Evolutionary conservation across 2,888 invertebrate species (phyloP).

Genomic region (Halocaridina rubra): DNA sequence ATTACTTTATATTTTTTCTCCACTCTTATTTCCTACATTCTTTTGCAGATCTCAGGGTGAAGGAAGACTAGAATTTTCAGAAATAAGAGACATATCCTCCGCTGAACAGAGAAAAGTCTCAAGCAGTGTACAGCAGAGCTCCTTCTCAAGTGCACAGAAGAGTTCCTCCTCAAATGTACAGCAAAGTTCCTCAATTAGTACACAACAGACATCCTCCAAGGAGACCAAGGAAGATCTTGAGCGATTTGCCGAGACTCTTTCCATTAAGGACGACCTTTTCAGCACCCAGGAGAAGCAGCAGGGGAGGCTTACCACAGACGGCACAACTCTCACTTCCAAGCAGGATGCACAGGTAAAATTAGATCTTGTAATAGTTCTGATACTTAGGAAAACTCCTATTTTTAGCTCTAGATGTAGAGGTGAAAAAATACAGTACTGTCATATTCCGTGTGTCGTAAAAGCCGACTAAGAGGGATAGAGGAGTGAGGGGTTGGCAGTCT

Average conservation of each 20-base stretch:
- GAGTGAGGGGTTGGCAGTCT: too few species aligned
- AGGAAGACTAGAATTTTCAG: conserved; percentile 26
- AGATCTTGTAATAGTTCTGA: too few species aligned
- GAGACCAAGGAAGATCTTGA: conserved; percentile 37
- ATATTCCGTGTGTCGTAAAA: too few species aligned
- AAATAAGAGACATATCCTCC: conserved; percentile 11
- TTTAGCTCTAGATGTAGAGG: not conserved
- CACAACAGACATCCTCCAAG: not conserved
- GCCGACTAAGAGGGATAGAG: too few species aligned
- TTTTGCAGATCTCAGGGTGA: conserved; percentile 10
- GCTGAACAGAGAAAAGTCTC: conserved; percentile 11
- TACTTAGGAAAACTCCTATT: not conserved
- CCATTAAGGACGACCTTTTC: conserved; percentile 43
- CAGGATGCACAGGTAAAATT: conserved; percentile 38
- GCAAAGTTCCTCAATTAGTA: not conserved
- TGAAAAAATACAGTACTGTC: too few species aligned
- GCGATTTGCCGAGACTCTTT: conserved; percentile 37
- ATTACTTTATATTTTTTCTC: too few species aligned
- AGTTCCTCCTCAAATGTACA: conserved; percentile 36
- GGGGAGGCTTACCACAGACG: conserved; percentile 28
- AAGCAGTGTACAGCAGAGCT: conserved; percentile 16
- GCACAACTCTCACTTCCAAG: conserved; percentile 17
- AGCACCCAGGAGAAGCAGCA: conserved; percentile 36
- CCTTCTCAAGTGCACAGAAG: conserved; percentile 26
- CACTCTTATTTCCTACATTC: not conserved